A percentile compares a stretch with the other conserved stretches of the same genome.
phyloP scores from a whole-genome alignment of 2,113 vertebrate genomes.

The Scytalopus superciliaris region DNA sequence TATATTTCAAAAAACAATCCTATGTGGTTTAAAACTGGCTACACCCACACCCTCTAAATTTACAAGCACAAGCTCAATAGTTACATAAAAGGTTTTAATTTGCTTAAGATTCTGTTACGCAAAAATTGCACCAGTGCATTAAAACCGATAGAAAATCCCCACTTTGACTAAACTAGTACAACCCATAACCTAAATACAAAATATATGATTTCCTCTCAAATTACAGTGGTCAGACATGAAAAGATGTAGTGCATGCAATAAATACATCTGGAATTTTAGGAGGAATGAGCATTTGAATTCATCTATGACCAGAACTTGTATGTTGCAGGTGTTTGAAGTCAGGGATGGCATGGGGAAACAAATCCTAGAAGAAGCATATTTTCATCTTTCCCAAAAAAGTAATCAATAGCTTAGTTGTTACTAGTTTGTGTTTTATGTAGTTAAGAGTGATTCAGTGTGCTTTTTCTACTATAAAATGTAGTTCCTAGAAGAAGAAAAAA shows the following conservation, averaged over 20 bases:
- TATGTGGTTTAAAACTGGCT: not conserved
- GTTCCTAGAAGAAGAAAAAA: not conserved
- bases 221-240: constrained; percentile 1
- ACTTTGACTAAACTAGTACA: not conserved
- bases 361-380: not conserved
- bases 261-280: not conserved
- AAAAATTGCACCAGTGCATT: not conserved
- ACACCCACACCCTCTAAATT: not conserved
- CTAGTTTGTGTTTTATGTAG: not conserved
- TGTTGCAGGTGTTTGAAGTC: not conserved
- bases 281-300: not conserved
- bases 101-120: not conserved
- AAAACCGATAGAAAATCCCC: not conserved
- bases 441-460: not conserved
- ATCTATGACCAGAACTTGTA: not conserved
- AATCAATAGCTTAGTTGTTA: not conserved
- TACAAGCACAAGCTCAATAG: not conserved
- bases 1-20: not conserved
- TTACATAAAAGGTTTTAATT: not conserved
- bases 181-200: not conserved
- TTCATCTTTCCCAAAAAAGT: not conserved
- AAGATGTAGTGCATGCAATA: not conserved
- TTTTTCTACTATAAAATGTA: not conserved
- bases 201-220: not conserved
- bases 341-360: not conserved